These are phyloP conservation scores for Lycodopsis pacificus DNA, from an alignment of 2,797 vertebrate genomes.

Conservation along the genomic window DNA sequence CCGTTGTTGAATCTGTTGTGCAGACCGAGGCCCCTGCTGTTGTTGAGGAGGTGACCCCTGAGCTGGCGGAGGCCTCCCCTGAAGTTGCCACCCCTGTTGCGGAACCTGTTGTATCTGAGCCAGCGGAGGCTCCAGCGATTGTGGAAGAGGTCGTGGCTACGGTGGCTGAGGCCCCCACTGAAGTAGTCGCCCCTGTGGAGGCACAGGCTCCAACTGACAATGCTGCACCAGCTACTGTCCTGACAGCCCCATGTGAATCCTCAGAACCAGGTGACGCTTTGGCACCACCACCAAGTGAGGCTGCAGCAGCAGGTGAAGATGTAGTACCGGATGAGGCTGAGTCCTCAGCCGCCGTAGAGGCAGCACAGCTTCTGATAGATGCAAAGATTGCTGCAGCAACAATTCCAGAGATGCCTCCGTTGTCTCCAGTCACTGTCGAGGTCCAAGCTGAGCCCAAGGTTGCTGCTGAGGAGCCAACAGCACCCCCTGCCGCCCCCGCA, in stretches of 20 bases:
- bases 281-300: not conserved
- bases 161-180: constrained; percentile 12
- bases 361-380: constrained; percentile 50
- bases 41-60: constrained; percentile 28
- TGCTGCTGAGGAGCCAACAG: constrained; percentile 28
- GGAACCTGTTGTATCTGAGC: constrained; percentile 40
- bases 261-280: not conserved
- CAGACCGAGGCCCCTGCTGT: constrained; percentile 36
- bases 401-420: constrained; percentile 66
- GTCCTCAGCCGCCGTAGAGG: constrained; percentile 7
- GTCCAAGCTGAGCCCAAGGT: constrained; percentile 32
- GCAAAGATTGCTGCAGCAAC: constrained; percentile 67
- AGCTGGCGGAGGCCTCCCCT: constrained; percentile 16
- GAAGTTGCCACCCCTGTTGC: constrained; percentile 22
- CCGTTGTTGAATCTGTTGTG: constrained; percentile 15
- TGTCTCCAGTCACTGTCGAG: constrained; percentile 28
- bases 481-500: constrained; percentile 8
- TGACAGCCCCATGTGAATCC: constrained; percentile 23
- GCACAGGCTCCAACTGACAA: constrained; percentile 32
- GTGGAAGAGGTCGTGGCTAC: constrained; percentile 12
- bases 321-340: not conserved
- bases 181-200: constrained; percentile 30
- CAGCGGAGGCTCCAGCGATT: constrained; percentile 15
- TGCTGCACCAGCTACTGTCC: constrained; percentile 14
- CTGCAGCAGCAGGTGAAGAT: not conserved